These are phyloP conservation scores for Callyntrura sp. DNA, from an alignment of 2,888 invertebrate genomes.

Conservation along the genomic window DNA sequence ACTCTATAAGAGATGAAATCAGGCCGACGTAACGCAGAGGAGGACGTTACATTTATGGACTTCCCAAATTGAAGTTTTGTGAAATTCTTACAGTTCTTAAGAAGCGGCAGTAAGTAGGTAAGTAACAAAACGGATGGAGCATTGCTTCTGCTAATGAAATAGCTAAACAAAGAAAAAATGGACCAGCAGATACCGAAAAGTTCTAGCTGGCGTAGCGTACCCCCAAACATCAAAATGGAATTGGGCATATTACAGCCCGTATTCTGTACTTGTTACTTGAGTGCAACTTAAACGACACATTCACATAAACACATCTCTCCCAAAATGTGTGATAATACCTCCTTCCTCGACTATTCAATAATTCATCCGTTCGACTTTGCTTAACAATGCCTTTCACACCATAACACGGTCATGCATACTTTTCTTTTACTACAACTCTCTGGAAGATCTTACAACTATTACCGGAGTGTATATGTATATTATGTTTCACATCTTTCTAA, in stretches of 20 bases:
- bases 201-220: too few species aligned
- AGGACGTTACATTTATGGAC: conserved; percentile 4
- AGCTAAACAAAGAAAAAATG: neutral
- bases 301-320: too few species aligned
- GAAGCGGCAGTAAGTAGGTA: neutral
- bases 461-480: too few species aligned
- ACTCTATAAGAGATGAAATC: neutral
- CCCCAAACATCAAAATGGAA: too few species aligned
- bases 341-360: neutral
- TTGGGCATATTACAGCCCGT: neutral
- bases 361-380: neutral
- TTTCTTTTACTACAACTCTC: neutral
- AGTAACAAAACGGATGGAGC: neutral
- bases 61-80: conserved; percentile 1
- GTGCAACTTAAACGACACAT: too few species aligned
- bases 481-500: too few species aligned
- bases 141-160: conserved; percentile 8
- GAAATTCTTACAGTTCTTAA: neutral
- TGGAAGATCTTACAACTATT: neutral
- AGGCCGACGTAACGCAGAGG: neutral
- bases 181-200: too few species aligned
- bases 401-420: neutral
- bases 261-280: neutral
- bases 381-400: neutral
- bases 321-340: too few species aligned